Conservation (phyloP, 2,797 vertebrate species). For the Macrochelys suwanniensis region DNA sequence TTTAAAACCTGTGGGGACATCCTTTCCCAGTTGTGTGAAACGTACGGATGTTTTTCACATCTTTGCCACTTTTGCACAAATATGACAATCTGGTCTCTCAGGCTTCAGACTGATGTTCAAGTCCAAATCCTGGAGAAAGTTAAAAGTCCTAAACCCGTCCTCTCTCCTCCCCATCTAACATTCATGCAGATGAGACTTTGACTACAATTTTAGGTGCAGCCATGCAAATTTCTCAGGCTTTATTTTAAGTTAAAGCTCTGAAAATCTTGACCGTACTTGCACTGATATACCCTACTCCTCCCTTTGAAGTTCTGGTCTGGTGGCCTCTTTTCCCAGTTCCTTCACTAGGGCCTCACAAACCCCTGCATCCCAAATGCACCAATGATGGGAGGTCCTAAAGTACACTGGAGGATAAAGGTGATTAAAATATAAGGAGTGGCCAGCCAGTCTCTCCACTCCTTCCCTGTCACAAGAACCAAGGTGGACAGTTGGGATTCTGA, state of each 20-base stretch:
- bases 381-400: background rate
- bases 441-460: background rate
- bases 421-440: background rate
- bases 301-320: background rate
- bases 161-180: background rate
- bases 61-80: background rate
- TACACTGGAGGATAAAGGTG: background rate
- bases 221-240: background rate
- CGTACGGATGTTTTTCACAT: background rate
- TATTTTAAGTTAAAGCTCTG: background rate
- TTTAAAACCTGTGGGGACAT: background rate
- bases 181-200: background rate
- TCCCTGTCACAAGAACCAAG: background rate
- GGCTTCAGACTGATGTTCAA: background rate
- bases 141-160: background rate
- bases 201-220: background rate
- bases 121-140: background rate
- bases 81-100: background rate
- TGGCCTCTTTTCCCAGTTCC: background rate
- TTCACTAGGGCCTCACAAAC: background rate
- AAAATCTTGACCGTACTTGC: background rate
- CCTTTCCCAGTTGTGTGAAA: background rate
- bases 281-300: background rate
- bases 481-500: background rate
- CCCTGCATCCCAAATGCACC: background rate